Conservation (phyloP, 2,113 vertebrate species). For the Ailuropoda melanoleuca region DNA sequence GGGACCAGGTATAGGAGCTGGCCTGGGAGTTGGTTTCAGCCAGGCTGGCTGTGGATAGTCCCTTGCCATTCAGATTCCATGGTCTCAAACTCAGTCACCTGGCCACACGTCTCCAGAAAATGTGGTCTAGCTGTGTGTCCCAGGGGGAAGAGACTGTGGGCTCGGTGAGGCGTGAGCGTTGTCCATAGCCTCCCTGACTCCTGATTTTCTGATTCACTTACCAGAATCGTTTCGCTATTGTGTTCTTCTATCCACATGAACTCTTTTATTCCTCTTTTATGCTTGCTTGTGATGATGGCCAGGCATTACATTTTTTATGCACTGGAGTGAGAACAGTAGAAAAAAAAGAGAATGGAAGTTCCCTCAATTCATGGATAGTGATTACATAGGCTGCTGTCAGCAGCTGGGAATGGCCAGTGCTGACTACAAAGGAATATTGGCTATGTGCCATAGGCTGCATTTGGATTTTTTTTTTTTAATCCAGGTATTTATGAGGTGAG, state of each 20-base stretch:
- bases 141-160: too few species aligned
- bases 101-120: background rate
- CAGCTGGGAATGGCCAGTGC: background rate
- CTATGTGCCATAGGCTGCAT: background rate
- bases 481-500: slow-evolving; percentile 28
- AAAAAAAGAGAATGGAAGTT: background rate
- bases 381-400: background rate
- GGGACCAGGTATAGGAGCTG: background rate
- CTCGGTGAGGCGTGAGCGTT: background rate
- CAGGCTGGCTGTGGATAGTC: background rate
- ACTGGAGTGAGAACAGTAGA: background rate
- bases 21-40: background rate
- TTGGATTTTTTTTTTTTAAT: slow-evolving; percentile 5
- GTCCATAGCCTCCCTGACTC: background rate
- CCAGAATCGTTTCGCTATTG: background rate
- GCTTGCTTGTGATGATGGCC: background rate
- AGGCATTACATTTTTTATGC: background rate
- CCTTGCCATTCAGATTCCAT: background rate
- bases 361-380: background rate
- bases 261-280: background rate
- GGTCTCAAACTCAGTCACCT: background rate
- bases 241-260: background rate
- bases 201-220: background rate
- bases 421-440: background rate
- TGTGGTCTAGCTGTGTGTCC: background rate